phyloP scores from a whole-genome alignment of 2,113 vertebrate genomes.

The Brevimyrus niger region DNA sequence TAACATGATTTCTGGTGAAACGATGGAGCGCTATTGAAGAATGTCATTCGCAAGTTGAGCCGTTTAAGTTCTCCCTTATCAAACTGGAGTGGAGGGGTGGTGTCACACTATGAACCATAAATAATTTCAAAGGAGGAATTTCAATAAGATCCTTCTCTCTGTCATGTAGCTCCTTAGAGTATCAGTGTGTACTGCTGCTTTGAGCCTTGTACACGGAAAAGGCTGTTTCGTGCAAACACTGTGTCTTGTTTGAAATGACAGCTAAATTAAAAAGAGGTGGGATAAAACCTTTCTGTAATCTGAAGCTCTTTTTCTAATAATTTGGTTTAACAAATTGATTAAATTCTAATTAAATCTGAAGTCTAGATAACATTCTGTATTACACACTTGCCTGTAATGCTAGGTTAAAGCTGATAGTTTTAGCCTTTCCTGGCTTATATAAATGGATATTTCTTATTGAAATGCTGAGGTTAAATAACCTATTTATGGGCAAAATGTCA shows the following conservation, averaged over 20 bases:
- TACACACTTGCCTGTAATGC: background rate
- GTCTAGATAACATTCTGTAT: background rate
- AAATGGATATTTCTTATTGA: background rate
- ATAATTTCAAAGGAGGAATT: background rate
- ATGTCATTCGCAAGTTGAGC: slow-evolving; percentile 38
- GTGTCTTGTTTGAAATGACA: background rate
- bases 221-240: background rate
- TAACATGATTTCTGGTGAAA: slow-evolving; percentile 25
- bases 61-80: slow-evolving; percentile 3
- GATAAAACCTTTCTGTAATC: background rate
- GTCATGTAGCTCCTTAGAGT: slow-evolving; percentile 25
- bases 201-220: background rate
- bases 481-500: background rate
- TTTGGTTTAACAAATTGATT: background rate
- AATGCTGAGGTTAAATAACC: background rate
- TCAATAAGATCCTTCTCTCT: slow-evolving; percentile 36
- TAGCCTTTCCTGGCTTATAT: background rate
- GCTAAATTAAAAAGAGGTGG: background rate
- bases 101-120: background rate
- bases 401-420: background rate
- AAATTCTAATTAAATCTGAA: background rate
- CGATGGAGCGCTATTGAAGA: slow-evolving; percentile 35
- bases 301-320: background rate
- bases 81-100: background rate
- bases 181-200: background rate